phyloP scores from a whole-genome alignment of 2,113 vertebrate species.

The Otis tarda region DNA sequence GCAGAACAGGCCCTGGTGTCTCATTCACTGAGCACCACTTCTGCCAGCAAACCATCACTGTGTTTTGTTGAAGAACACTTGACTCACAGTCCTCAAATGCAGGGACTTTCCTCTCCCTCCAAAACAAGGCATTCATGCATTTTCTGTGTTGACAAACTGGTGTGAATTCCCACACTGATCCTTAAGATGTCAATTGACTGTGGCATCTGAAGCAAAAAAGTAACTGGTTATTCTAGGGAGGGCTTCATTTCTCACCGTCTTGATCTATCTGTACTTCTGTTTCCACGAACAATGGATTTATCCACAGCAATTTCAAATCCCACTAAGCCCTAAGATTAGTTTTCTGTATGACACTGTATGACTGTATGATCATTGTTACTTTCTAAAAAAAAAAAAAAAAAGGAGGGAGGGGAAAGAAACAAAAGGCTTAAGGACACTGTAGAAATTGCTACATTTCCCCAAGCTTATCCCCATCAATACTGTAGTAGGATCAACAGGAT shows the following conservation, averaged over 20 bases:
- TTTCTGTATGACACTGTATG: neutral
- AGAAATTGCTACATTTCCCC: neutral
- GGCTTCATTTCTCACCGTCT: neutral
- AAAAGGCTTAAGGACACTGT: neutral
- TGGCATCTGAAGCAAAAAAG: neutral
- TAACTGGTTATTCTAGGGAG: neutral
- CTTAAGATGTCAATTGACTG: accelerated
- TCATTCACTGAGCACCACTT: neutral
- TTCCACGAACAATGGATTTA: neutral
- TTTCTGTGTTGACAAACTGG: neutral
- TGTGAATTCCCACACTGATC: neutral
- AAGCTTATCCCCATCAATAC: neutral
- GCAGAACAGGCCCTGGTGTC: neutral
- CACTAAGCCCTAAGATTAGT: neutral
- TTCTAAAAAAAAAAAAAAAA: neutral
- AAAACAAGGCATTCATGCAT: neutral
- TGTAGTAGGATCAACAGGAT: neutral
- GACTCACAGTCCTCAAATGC: neutral
- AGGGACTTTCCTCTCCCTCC: neutral
- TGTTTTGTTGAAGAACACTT: neutral
- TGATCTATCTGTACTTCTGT: neutral
- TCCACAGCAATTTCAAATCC: neutral
- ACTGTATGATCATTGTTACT: neutral
- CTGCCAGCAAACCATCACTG: accelerated
- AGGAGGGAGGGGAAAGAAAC: accelerated